These are phyloP conservation scores for Paedocypris micromegethes DNA, from an alignment of 2,797 vertebrate species.

Conservation along the genomic window DNA sequence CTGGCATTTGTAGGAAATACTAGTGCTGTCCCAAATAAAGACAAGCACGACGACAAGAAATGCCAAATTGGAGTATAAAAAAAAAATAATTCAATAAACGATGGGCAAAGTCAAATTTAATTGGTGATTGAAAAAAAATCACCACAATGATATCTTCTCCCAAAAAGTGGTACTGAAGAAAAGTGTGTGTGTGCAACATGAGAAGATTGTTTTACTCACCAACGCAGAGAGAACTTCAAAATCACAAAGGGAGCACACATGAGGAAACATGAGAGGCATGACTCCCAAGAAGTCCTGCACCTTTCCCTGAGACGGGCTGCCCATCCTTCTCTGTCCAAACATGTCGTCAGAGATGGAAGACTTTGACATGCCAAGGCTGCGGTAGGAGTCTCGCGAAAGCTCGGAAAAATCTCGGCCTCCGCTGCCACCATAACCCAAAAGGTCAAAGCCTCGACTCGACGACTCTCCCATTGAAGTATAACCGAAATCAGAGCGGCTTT, in stretches of 20 bases:
- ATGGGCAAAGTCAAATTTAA: slow-evolving; percentile 7
- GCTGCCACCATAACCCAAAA: slow-evolving; percentile 56
- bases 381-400: slow-evolving; percentile 63
- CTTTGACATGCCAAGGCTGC: slow-evolving; percentile 56
- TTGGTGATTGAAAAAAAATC: slow-evolving; percentile 21
- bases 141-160: slow-evolving; percentile 23
- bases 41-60: not conserved
- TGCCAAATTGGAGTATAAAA: not conserved
- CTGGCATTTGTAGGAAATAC: not conserved
- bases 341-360: slow-evolving; percentile 48
- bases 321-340: slow-evolving; percentile 66
- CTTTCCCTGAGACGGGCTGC: slow-evolving; percentile 67
- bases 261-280: slow-evolving; percentile 69
- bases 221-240: slow-evolving; percentile 72
- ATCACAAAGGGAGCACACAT: slow-evolving; percentile 77
- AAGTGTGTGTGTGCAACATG: slow-evolving; percentile 49
- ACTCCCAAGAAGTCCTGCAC: slow-evolving; percentile 75
- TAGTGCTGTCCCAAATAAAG: not conserved
- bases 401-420: slow-evolving; percentile 63
- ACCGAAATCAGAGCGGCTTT: slow-evolving; percentile 61
- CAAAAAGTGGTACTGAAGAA: slow-evolving; percentile 23
- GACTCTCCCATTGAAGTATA: slow-evolving; percentile 60
- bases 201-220: slow-evolving; percentile 67
- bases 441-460: slow-evolving; percentile 53
- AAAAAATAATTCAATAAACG: not conserved